A percentile compares a stretch with the other conserved stretches of the same genome.
phyloP scores from a whole-genome alignment of 2,113 vertebrate genomes.

The Uria aalge region DNA sequence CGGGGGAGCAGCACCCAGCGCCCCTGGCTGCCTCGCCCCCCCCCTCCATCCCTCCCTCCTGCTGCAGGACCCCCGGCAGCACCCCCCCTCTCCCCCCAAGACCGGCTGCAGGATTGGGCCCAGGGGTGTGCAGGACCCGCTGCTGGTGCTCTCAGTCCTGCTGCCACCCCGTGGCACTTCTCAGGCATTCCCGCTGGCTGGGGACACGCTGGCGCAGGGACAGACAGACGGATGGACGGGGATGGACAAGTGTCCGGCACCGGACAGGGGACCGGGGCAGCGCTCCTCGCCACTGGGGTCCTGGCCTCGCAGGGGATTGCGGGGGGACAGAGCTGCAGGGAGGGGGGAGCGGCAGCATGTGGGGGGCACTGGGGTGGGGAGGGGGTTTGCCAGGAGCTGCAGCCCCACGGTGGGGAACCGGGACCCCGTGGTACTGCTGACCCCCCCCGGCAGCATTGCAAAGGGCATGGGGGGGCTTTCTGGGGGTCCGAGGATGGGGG shows the following conservation, averaged over 20 bases:
- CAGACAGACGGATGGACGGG: background rate
- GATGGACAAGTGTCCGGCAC: rapidly evolving
- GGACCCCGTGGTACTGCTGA: background rate
- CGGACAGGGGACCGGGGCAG: background rate
- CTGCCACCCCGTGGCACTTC: constrained; percentile 44
- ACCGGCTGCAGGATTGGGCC: background rate
- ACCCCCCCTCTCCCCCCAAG: background rate
- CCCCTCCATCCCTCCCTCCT: no score
- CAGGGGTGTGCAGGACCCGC: background rate
- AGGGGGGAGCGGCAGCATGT: background rate
- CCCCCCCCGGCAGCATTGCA: background rate
- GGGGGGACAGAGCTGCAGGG: background rate
- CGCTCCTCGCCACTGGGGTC: background rate
- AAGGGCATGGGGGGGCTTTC: background rate
- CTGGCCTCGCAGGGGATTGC: background rate
- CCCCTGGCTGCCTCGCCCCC: background rate
- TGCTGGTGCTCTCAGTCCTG: constrained; percentile 7
- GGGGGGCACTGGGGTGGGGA: background rate
- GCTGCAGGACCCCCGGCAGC: background rate
- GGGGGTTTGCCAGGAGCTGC: background rate
- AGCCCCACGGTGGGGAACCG: background rate
- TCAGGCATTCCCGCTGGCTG: background rate
- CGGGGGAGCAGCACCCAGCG: background rate
- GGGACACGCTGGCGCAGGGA: background rate
- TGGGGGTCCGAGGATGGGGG: background rate